Evolutionary conservation across 2,797 vertebrate genomes (phyloP).

Genomic region (Cottoperca gobio): DNA sequence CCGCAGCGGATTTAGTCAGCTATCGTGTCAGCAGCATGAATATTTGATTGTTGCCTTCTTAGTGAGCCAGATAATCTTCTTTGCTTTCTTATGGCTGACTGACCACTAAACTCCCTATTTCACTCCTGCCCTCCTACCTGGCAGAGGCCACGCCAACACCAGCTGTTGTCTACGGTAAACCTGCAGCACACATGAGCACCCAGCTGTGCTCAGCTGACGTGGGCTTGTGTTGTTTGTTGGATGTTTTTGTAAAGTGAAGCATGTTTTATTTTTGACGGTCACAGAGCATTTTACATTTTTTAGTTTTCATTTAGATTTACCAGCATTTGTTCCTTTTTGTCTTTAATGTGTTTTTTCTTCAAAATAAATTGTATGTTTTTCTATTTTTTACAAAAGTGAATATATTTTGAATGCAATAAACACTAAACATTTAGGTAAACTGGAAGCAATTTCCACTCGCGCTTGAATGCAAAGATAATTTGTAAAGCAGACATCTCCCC

Average conservation of each 20-base stretch:
- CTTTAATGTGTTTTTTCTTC: background rate
- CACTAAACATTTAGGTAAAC: constrained; percentile 13
- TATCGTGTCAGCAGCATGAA: constrained; percentile 55
- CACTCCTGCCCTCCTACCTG: constrained; percentile 88
- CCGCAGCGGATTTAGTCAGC: constrained; percentile 33
- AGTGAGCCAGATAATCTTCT: constrained; percentile 52
- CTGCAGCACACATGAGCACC: constrained; percentile 41
- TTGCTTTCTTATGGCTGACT: constrained; percentile 65
- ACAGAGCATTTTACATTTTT: constrained; percentile 11
- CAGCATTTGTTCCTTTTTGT: constrained; percentile 13
- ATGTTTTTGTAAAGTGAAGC: constrained; percentile 68
- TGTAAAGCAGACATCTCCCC: constrained; percentile 35
- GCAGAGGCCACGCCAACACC: constrained; percentile 94
- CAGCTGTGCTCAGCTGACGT: constrained; percentile 55
- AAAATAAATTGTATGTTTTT: constrained; percentile 11
- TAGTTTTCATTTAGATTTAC: constrained; percentile 2
- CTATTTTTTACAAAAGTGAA: constrained; percentile 16
- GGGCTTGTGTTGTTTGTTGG: constrained; percentile 54
- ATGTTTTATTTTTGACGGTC: constrained; percentile 65
- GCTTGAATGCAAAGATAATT: constrained; percentile 43
- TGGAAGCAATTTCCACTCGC: constrained; percentile 1
- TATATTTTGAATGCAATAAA: constrained; percentile 21
- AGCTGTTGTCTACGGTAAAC: constrained; percentile 95
- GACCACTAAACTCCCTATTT: constrained; percentile 84
- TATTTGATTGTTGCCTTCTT: constrained; percentile 61